Base-by-base conservation (phyloP, 2,797 vertebrate genomes). In the Chanos chanos region DNA sequence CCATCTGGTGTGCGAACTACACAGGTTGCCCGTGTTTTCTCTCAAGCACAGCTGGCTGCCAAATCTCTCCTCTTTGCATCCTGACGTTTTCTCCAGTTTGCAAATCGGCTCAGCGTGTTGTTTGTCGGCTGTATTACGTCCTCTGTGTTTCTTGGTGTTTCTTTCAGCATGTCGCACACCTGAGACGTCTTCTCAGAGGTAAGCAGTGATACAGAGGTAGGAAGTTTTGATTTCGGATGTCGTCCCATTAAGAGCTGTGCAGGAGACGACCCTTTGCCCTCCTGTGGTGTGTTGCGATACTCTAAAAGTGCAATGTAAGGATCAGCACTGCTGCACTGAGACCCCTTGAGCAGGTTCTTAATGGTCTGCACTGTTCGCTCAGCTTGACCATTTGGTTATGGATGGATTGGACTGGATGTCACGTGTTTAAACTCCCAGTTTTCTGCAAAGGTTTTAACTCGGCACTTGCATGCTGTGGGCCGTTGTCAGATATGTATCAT, bases 351-450 rank as follows among this genome's bases (percentile, higher is more conserved):
- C n/a, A 67, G 21, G 24, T 63, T 63, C 9, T 64, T 63, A 1
- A 71, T 41, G 2, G 44, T 57, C 19, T 66, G 57, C 1, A 63
- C 45, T 6, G 54, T 45, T 18, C 54, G 58, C 5, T 64, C 61
- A 1, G 13, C 33, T 33, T 49, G 61, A 4, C 52, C 22, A 18
- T 31, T 68, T 7, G 47, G 58, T 15, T 64, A 67, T 3, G 41
- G 1, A 12, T 59, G 24, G 6, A 16, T 4, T 12, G 30, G 58
- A 41, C 34, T 61, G 1, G 41, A 68, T 7, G 19, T 41, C 0
- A 10, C 2, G 8, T 55, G 44, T 16, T 13, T 10, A 4, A 64
- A 60, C 7, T 66, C 47, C 43, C 41, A 68, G 16, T 16, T 59
- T 15, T 57, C 33, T 19, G 57, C 16, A 57, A 66, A 66, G 10